phyloP scores from a whole-genome alignment of 2,113 vertebrate species.

The Danio rerio region GRCz12tu NC_133181.1:45710501-45711000 shows the following conservation, averaged over 20 bases:
- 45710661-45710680: slow-evolving; percentile 58
- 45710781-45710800: neutral
- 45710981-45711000: no score
- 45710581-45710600: slow-evolving; percentile 34
- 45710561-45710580: slow-evolving; percentile 37
- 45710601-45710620: slow-evolving; percentile 1
- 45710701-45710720: slow-evolving; percentile 42
- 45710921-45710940: no score
- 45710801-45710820: neutral
- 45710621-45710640: slow-evolving; percentile 11
- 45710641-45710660: slow-evolving; percentile 28
- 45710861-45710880: neutral
- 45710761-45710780: neutral
- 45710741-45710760: neutral
- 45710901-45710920: neutral
- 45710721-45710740: slow-evolving; percentile 40
- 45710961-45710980: neutral
- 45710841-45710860: neutral
- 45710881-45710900: no score
- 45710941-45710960: neutral
- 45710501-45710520: slow-evolving; percentile 40
- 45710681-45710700: slow-evolving; percentile 43
- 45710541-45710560: neutral
- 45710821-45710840: neutral
- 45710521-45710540: slow-evolving; percentile 44